Percentiles rank a stretch among this genome's conserved stretches.
phyloP scores from a whole-genome alignment of 2,888 invertebrate genomes.

The Odontomyia ornata region DNA sequence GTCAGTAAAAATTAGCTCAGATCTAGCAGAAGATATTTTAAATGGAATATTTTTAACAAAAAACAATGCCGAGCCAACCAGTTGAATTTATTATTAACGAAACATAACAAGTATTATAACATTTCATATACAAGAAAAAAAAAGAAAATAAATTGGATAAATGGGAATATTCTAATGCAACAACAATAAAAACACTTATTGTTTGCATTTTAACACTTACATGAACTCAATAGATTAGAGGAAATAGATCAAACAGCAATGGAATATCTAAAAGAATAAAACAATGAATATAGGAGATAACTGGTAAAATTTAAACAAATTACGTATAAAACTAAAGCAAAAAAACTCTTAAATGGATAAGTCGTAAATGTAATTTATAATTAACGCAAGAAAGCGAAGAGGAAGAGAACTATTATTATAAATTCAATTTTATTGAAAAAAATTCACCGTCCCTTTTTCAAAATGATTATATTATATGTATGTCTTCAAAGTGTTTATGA shows the following conservation, averaged over 20 bases:
- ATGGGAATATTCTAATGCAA: no score
- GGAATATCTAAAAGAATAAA: constrained; percentile 36
- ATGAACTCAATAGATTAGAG: constrained; percentile 10
- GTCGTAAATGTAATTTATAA: constrained; percentile 46
- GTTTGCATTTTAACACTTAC: constrained; percentile 16
- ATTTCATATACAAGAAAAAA: constrained; percentile 35
- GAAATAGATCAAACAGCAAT: constrained; percentile 29
- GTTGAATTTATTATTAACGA: constrained; percentile 62
- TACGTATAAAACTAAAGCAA: constrained; percentile 5
- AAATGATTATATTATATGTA: constrained; percentile 36
- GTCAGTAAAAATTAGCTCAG: not conserved
- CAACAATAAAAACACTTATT: constrained; percentile 48
- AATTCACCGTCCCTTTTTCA: constrained; percentile 63
- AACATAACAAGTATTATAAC: constrained; percentile 53
- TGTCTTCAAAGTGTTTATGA: constrained; percentile 25
- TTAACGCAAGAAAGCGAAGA: constrained; percentile 32
- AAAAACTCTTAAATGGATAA: constrained; percentile 28
- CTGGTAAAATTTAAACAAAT: constrained; percentile 9
- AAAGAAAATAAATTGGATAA: constrained; percentile 50
- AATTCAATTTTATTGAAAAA: constrained; percentile 63
- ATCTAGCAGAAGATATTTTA: constrained; percentile 15
- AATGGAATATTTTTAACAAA: constrained; percentile 43
- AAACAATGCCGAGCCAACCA: constrained; percentile 63
- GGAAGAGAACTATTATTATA: constrained; percentile 48
- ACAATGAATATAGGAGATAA: constrained; percentile 27